Base-by-base conservation (phyloP, 2,113 vertebrate genomes). In the Rallus limicola region DNA sequence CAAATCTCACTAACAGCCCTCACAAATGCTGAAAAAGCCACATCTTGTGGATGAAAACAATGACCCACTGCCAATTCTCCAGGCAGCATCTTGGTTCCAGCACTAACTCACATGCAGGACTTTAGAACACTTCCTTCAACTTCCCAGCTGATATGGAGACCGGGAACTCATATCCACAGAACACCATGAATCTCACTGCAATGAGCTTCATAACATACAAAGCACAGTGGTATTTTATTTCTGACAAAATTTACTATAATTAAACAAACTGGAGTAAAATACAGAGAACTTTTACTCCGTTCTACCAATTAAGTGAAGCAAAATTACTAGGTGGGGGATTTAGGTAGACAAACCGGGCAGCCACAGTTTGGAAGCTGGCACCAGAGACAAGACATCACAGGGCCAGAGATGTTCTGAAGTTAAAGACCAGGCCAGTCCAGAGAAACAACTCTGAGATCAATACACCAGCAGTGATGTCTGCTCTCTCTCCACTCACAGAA, bases 291-390 rank as follows among this genome's bases (percentile, higher is more conserved):
- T 92, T 48, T 94, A 95, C 94, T 96, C 81, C 63, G 42, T 93
- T 97, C 96, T 83, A 96, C 86, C 94, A 98, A 97, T 96, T 97
- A 97, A 94, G 77, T 82, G 81, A 88, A 96, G 80, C 38, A 65
- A 96, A 97, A 98, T 97, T 97, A 92, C 97, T 97, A 96, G 97
- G 91, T 96, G 83, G 95, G 86, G 94, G 86, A 72, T 64, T 93
- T 91, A 97, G 90, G 95, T 95, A 93, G 95, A 97, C 92, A 93
- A 96, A 94, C 92, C n/a, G 70, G 71, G 95, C 70, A 95, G 92
- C 74, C 80, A 48, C 33, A 95, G 82, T 95, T 96, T 93, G 91
- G 89, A 97, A 96, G 86, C 81, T 95, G 95, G 97, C 94, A 34
- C 96, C 91, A 96, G 74, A 56, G 44, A 82, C 81, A 82, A 87